Evolutionary conservation across 2,113 vertebrate species (phyloP).

Genomic region (Riparia riparia): DNA sequence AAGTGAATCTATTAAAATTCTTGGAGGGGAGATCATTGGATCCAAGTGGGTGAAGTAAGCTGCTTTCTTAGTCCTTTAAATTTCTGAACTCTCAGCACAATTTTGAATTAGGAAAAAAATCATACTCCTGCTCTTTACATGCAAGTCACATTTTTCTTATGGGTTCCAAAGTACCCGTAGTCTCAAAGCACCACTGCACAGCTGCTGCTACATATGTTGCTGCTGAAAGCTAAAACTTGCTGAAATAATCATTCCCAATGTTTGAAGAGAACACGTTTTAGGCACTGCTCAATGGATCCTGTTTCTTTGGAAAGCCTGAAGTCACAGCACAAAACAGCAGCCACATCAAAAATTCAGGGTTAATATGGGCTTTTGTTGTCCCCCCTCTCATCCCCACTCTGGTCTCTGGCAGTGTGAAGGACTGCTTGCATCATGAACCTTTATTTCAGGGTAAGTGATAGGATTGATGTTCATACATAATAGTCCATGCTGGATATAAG

Average conservation of each 20-base stretch:
- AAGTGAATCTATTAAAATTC: neutral
- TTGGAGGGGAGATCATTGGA: neutral
- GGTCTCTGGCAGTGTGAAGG: neutral
- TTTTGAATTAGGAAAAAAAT: slow-evolving; percentile 44
- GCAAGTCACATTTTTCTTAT: slow-evolving; percentile 66
- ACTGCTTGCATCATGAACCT: slow-evolving; percentile 13
- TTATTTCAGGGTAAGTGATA: slow-evolving; percentile 29
- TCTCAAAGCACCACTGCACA: slow-evolving; percentile 66
- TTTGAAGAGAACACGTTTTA: slow-evolving; percentile 63
- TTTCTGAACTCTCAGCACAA: slow-evolving; percentile 60
- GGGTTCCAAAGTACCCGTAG: slow-evolving; percentile 45
- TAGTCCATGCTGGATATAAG: neutral
- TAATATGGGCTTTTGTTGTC: neutral
- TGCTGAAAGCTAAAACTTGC: slow-evolving; percentile 74
- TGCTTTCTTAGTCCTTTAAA: slow-evolving; percentile 34
- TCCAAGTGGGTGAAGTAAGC: neutral
- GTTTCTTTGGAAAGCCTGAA: slow-evolving; percentile 65
- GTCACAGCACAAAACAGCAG: slow-evolving; percentile 41
- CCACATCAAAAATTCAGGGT: neutral
- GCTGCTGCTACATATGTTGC: slow-evolving; percentile 70
- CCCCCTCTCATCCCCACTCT: neutral
- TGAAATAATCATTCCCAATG: slow-evolving; percentile 69
- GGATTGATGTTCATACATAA: neutral
- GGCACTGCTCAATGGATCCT: slow-evolving; percentile 40
- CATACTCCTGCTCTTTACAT: slow-evolving; percentile 45